Evolutionary conservation across 2,888 invertebrate species (phyloP), one percentile per base, ranked within the genome.

Genomic region (Bruchidius siliquastri): DNA sequence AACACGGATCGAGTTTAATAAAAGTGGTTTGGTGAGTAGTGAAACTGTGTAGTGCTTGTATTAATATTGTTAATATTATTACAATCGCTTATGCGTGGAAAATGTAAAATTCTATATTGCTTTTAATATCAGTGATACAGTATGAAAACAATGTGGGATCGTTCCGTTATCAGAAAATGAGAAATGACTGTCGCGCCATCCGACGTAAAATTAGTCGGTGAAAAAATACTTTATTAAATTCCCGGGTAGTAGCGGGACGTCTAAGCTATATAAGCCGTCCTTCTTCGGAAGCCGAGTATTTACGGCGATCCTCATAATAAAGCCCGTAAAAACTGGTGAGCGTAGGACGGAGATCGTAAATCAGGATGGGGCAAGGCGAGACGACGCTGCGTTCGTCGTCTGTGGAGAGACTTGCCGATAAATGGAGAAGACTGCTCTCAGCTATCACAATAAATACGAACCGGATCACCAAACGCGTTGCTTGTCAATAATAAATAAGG

Each of bases 231-330:
- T 49, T 49, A 49, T 49, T 49, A 49, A 49, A 49, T 49, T 49
- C 49, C 49, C 49, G 49, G 49, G 49, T 8, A 49, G 49, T 49
- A 13, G 49, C 49, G 49, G 49, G 49, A 8, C 49, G 49, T 49
- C 49, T 49, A 49, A 49, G 49, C 49, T 49, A 49, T 49, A 49
- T 49, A 49, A 49, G 49, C 49, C 49, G 49, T 49, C 49, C 49
- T 49, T 18, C 49, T 49, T 49, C 49, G 49, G 49, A 49, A 49
- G 72, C 75, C 6, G 49, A 49, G 49, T 49, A 49, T 49, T 49
- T 49, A 49, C 49, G 49, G 49, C 49, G 49, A 49, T 49, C 18
- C 49, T 49, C 49, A 49, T 49, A 49, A 49, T 49, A 49, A 49
- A 49, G 49, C 49, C 49, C 49, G 49, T 49, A 49, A 49, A 49